Base-by-base conservation (phyloP, 1,140 invertebrate species). In the Orussus abietinus region DNA sequence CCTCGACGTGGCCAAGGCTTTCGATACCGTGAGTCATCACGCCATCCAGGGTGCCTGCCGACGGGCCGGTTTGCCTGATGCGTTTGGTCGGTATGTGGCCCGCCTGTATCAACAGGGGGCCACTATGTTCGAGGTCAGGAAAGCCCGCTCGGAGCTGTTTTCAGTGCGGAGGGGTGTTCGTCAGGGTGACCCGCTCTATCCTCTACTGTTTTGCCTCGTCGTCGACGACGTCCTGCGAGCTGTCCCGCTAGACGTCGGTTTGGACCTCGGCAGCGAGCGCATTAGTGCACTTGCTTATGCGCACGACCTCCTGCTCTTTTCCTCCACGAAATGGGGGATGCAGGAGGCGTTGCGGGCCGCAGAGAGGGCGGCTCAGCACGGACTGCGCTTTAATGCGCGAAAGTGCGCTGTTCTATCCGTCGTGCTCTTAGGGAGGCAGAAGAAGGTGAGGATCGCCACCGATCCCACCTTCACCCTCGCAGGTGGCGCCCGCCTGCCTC, bases 201-300 rank as follows among this genome's bases (percentile, higher is more conserved):
- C 56, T 0, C 13, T 57, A 1, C 20, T 62, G 0, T 59, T 57
- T 19, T 29, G 42, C 14, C 3, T 49, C 0, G 28, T 45, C 0
- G 22, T 53, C 0, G 48, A 57, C 12, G 11, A 12, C 0, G 5
- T 42, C 0, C 9, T 53, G 6, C 18, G 18, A 5, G 35, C 38
- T 0, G 29, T 68, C 2, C 55, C 57, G 4, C 30, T 41, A 3
- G 47, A 47, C 3, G 41, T 62, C 10, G 56, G 58, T n/a, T n/a
- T n/a, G n/a, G n/a, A n/a, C n/a, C n/a, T n/a, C n/a, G n/a, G n/a
- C n/a, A n/a, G n/a, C n/a, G n/a, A n/a, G n/a, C 75, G 84, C 84
- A 85, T 84, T 82, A 83, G 80, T 84, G 82, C 84, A 82, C 79
- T 86, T 74, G 81, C n/a, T n/a, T n/a, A 85, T 80, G 81, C 83